Base-by-base conservation (phyloP, 1,140 invertebrate species). In the Dryas iulia region DNA sequence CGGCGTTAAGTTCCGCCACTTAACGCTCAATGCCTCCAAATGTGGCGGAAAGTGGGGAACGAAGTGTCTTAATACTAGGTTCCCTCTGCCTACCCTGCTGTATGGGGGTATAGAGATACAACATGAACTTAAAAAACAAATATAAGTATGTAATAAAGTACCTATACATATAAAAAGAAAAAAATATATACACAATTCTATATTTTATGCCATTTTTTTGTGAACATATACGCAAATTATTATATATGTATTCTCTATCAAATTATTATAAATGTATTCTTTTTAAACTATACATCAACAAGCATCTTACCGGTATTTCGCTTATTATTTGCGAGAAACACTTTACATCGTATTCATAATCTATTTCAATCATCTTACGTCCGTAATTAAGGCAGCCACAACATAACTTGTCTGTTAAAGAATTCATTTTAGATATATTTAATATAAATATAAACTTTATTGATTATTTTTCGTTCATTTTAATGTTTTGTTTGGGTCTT, bases 241-340 rank as follows among this genome's bases (percentile, higher is more conserved):
- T 58, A 30, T 18, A 14, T 21, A 28, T 24, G 2, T 14, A 35
- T 11, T 14, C n/a, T 52, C 11, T 52, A 52, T 30, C 0, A 26
- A 28, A 28, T 28, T 30, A 26, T 28, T 57, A 8, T 10, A 47
- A 47, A 47, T 18, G 1, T 2, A 47, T 21, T 10, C 53, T 26
- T 25, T 24, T 30, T 52, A 68, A 63, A 35, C 11, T 14, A 2
- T 6, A 39, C n/a, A 18, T 39, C n/a, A 1, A 39, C 33, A 39
- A 39, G n/a, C 14, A 7, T 14, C 6, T 74, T 76, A 83, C 83
- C 53, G 74, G 56, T 59, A 80, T 63, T 71, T 84, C 79, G 59
- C 57, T 77, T 12, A 86, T 66, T 56, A 86, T 86, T 71, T 82
- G 67, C 12, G 71, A 33, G 73, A 86, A 87, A 77, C 78, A 81